Conservation (phyloP, 2,113 vertebrate genomes). For the Abramis brama region DNA sequence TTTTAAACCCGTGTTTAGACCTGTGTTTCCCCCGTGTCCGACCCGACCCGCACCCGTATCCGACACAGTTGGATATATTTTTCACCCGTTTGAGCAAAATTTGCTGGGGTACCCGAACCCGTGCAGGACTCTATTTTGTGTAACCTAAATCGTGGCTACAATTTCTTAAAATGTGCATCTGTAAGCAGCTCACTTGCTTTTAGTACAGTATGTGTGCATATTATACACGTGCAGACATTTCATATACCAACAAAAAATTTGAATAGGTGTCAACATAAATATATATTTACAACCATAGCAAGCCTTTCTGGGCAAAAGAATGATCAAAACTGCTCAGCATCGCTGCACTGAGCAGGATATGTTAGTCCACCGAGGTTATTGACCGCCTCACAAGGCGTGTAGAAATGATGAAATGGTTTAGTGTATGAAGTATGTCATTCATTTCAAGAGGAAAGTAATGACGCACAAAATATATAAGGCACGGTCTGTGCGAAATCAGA, state of each 20-base stretch:
- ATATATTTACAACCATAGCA: not conserved
- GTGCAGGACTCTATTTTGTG: too few relatives aligned
- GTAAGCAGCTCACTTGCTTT: not conserved
- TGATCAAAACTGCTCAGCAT: not conserved
- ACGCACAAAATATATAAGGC: constrained; percentile 8
- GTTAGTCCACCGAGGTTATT: constrained; percentile 5
- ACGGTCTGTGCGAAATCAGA: not conserved
- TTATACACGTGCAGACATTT: not conserved
- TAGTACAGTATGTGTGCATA: not conserved
- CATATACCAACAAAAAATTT: not conserved
- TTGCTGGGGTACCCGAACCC: too few relatives aligned
- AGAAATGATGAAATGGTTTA: constrained; percentile 22
- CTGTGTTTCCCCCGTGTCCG: too few relatives aligned
- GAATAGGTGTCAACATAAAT: constrained; percentile 2
- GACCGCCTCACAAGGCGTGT: not conserved
- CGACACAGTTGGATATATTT: too few relatives aligned
- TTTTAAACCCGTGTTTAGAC: too few relatives aligned
- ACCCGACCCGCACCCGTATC: too few relatives aligned
- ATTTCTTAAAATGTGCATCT: not conserved
- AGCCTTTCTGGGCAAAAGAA: not conserved
- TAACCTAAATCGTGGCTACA: not conserved
- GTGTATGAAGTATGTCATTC: constrained; percentile 10
- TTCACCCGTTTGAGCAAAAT: too few relatives aligned
- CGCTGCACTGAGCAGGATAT: not conserved
- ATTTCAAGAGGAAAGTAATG: constrained; percentile 37